phyloP scores from a whole-genome alignment of 2,888 invertebrate genomes.

The Drepanosiphum platanoidis region DNA sequence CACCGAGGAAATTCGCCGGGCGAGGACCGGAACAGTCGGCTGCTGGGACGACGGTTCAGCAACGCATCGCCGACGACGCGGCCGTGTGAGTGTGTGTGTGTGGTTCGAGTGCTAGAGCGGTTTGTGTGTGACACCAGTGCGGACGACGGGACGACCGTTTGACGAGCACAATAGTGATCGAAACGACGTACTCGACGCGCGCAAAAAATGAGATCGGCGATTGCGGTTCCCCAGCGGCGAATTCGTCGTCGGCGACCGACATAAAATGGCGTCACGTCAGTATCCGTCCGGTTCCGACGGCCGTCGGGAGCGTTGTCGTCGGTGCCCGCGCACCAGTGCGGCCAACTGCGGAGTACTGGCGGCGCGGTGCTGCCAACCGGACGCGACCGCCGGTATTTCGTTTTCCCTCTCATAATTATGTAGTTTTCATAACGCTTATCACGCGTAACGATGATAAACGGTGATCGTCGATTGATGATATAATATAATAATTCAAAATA shows the following conservation, averaged over 20 bases:
- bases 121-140: background rate
- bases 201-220: background rate
- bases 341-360: background rate
- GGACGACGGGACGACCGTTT: background rate
- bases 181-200: no score
- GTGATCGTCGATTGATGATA: no score
- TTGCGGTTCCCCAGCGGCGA: no score
- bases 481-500: no score
- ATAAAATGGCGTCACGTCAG: conserved; percentile 64
- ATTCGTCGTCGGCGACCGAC: conserved; percentile 27
- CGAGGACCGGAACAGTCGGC: background rate
- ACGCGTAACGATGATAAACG: no score
- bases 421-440: no score
- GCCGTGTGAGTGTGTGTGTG: no score
- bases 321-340: background rate
- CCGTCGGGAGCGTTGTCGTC: background rate
- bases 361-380: background rate
- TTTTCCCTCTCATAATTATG: no score
- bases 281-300: conserved; percentile 27
- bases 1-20: background rate
- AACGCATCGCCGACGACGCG: conserved; percentile 25
- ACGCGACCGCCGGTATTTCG: no score
- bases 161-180: background rate
- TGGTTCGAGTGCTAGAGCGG: background rate
- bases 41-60: background rate